Evolutionary conservation across 2,888 invertebrate genomes (phyloP).

Genomic region (Aleiodes testaceus): DNA sequence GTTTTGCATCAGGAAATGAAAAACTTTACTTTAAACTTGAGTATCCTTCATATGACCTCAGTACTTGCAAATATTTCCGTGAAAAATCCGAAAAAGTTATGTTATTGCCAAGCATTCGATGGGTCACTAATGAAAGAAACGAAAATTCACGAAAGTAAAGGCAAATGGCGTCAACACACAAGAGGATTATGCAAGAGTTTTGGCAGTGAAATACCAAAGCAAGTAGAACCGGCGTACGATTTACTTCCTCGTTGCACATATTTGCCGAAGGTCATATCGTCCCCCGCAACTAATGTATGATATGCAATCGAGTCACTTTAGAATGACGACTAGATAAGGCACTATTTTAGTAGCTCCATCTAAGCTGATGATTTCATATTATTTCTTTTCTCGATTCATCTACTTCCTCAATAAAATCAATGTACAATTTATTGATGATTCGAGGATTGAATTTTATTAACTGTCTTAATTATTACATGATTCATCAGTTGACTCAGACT

Average conservation of each 20-base stretch:
- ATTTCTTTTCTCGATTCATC: not conserved
- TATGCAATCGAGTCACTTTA: slow-evolving; percentile 25
- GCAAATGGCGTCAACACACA: slow-evolving; percentile 45
- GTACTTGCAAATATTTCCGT: slow-evolving; percentile 42
- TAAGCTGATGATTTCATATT: slow-evolving; percentile 1
- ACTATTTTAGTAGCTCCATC: not conserved
- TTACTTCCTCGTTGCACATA: slow-evolving; percentile 41
- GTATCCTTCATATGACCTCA: slow-evolving; percentile 39
- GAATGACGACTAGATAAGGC: slow-evolving; percentile 17
- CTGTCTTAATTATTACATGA: slow-evolving; percentile 10
- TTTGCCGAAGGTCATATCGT: slow-evolving; percentile 28
- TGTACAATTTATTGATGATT: not conserved
- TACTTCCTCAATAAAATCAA: not conserved
- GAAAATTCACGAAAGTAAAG: slow-evolving; percentile 18
- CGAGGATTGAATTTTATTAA: slow-evolving; percentile 1
- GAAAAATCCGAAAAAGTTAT: slow-evolving; percentile 33
- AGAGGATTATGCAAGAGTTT: slow-evolving; percentile 53
- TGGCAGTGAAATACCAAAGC: slow-evolving; percentile 54
- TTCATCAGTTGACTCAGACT: slow-evolving; percentile 34
- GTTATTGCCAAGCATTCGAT: not conserved
- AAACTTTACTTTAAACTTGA: too few relatives aligned
- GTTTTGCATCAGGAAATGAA: too few relatives aligned
- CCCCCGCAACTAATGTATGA: slow-evolving; percentile 20
- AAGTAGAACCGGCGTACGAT: not conserved
- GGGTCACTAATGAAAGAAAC: slow-evolving; percentile 16